A percentile compares a stretch with the other conserved stretches of the same genome.
These are phyloP conservation scores for Phyllostomus discolor DNA, from an alignment of 2,113 vertebrate species.

Conservation along the genomic window DNA sequence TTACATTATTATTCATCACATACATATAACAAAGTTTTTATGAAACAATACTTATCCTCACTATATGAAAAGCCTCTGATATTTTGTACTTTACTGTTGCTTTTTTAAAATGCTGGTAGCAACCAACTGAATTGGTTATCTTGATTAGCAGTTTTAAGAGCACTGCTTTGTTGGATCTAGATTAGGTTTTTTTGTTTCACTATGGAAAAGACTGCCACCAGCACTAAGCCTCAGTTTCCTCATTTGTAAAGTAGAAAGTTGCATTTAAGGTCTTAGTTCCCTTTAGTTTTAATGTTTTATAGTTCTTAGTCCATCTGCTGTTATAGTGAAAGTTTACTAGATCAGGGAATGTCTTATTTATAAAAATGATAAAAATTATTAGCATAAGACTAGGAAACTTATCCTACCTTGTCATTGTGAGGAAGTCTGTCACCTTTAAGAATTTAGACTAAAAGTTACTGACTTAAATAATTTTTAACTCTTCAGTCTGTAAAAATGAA, in stretches of 20 bases:
- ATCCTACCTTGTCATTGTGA: background rate
- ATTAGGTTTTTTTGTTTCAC: slow-evolving; percentile 13
- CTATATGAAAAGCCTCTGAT: background rate
- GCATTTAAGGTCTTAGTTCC: background rate
- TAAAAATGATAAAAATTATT: slow-evolving; percentile 31
- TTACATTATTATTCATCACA: background rate
- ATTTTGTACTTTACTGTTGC: background rate
- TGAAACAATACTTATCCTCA: background rate
- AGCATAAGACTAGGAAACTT: background rate
- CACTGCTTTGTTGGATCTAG: background rate
- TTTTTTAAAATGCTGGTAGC: background rate
- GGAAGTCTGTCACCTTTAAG: background rate
- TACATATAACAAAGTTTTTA: background rate
- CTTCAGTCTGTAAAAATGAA: slow-evolving; percentile 13
- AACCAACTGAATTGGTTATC: background rate
- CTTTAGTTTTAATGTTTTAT: background rate
- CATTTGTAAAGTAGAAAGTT: slow-evolving; percentile 15
- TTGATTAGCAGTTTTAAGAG: background rate
- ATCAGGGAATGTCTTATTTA: slow-evolving; percentile 36
- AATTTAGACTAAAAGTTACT: slow-evolving; percentile 4
- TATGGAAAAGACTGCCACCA: background rate
- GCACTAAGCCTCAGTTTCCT: background rate
- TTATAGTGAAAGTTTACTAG: background rate
- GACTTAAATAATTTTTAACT: background rate
- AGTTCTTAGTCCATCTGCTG: slow-evolving; percentile 8